A percentile compares a stretch with the other conserved stretches of the same genome.
These are phyloP conservation scores for Laupala kohalensis DNA, from an alignment of 1,140 invertebrate species.

Conservation along the genomic window DNA sequence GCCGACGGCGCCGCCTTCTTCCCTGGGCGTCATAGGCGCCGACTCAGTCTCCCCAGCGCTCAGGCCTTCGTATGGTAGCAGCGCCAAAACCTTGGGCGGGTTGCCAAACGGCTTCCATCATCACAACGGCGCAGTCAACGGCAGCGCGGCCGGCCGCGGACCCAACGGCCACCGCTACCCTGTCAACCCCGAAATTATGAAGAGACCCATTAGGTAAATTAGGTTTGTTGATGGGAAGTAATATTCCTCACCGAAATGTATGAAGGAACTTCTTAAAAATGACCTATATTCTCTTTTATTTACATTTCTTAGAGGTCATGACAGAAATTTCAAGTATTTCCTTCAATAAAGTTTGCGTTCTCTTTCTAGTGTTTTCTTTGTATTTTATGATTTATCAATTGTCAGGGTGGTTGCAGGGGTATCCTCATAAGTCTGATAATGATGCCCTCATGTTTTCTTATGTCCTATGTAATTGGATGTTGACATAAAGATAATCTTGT, in stretches of 20 bases:
- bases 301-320: too few species aligned
- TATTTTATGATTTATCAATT: too few species aligned
- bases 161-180: conserved; percentile 20
- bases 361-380: too few species aligned
- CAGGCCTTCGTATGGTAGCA: conserved; percentile 4
- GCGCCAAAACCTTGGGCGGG: conserved; percentile 11
- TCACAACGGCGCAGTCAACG: conserved; percentile 26
- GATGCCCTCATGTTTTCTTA: too few species aligned
- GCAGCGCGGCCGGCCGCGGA: conserved; percentile 13
- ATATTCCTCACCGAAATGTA: too few species aligned
- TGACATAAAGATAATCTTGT: neutral
- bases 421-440: too few species aligned
- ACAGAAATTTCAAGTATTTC: too few species aligned
- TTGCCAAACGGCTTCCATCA: conserved; percentile 23
- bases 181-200: conserved; percentile 45
- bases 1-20: conserved; percentile 16
- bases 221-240: too few species aligned
- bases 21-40: neutral
- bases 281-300: too few species aligned
- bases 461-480: neutral
- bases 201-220: conserved; percentile 51
- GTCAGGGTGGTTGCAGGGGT: too few species aligned
- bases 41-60: conserved; percentile 12
- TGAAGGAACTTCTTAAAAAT: too few species aligned
- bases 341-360: too few species aligned